These are phyloP conservation scores for Heteractis magnifica DNA, from an alignment of 92 coral and sea anemone species.

Conservation along the genomic window DNA sequence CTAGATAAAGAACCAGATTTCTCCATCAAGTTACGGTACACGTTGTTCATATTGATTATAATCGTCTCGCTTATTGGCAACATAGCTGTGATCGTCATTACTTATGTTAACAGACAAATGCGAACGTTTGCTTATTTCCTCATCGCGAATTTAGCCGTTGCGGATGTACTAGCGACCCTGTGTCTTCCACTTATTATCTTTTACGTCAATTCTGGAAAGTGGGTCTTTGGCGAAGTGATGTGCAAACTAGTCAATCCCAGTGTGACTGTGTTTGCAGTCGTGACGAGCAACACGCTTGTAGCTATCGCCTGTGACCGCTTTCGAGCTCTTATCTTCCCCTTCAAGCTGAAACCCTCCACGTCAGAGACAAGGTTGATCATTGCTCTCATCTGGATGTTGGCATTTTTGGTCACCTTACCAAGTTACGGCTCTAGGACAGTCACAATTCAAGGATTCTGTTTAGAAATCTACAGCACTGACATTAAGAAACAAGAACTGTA, in stretches of 20 bases:
- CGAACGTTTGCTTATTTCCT: conserved; percentile 61
- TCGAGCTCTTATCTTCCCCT: conserved; percentile 77
- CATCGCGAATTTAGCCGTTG: conserved; percentile 71
- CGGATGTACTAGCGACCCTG: conserved; percentile 62
- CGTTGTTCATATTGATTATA: conserved; percentile 36
- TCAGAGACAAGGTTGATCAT: conserved; percentile 70
- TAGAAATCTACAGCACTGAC: conserved; percentile 55
- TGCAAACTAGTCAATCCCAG: conserved; percentile 75
- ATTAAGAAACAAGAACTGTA: conserved; percentile 26
- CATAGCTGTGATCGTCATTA: conserved; percentile 52
- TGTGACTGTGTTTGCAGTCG: conserved; percentile 64
- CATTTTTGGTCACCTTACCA: conserved; percentile 67
- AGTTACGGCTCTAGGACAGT: conserved; percentile 60
- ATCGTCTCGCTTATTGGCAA: conserved; percentile 63
- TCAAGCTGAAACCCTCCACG: conserved; percentile 67
- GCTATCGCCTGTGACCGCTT: conserved; percentile 86
- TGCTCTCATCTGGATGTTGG: conserved; percentile 66
- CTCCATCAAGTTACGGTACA: conserved; percentile 39
- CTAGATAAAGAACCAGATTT: conserved; percentile 26
- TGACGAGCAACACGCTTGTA: conserved; percentile 76
- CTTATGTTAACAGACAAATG: conserved; percentile 63
- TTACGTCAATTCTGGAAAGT: conserved; percentile 39
- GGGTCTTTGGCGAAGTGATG: conserved; percentile 70
- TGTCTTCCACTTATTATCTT: conserved; percentile 58
- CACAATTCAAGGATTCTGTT: conserved; percentile 20